Base-by-base conservation (phyloP, 37 sponge, comb jelly and placozoan species). In the Diacarnus erythraeanus region DNA sequence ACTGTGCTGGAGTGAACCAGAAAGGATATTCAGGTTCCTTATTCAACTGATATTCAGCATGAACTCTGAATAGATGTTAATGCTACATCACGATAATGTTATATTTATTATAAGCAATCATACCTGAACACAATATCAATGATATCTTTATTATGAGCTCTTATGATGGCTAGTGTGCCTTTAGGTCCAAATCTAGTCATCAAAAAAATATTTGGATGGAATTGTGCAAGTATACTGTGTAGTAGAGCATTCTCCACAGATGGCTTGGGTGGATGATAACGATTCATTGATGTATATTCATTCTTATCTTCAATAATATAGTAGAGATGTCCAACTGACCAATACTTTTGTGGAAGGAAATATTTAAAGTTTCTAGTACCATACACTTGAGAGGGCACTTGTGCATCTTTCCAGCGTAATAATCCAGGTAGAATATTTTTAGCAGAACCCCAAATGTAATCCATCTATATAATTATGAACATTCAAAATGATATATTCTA, bases 1-100 rank as follows among this genome's bases (percentile, higher is more conserved):
- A 81, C 68, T 92, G 96, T 26, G 91, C 93, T 0, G 96, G 96
- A 18, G 91, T 96, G 83, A 87, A 96, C 96, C 96, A 96, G 72
- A 92, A 96, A 18, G 93, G 93, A 30, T 72, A 82, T 56, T 83
- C 66, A 17, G 93, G 93, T 54, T 87, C 84, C 22, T 74, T 72
- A 57, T 96, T 96, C 82, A 96, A 59, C 77, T 96, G 96, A 73
- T 83, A 96, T 69, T 96, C 96, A 23, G 78, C 88, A 87, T 96
- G 96, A 31, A 80, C 64, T 57, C 94, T 89, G 83, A 25, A 68
- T 17, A 20, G 18, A 12, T 54, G 57, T 54, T 18, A 54, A 54
- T n/a, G n/a, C n/a, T n/a, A n/a, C n/a, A n/a, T n/a, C n/a, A n/a
- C n/a, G n/a, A n/a, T n/a, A n/a, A n/a, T n/a, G n/a, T n/a, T n/a